Evolutionary conservation across 2,113 vertebrate species (phyloP).

Genomic region (Misgurnus anguillicaudatus): DNA sequence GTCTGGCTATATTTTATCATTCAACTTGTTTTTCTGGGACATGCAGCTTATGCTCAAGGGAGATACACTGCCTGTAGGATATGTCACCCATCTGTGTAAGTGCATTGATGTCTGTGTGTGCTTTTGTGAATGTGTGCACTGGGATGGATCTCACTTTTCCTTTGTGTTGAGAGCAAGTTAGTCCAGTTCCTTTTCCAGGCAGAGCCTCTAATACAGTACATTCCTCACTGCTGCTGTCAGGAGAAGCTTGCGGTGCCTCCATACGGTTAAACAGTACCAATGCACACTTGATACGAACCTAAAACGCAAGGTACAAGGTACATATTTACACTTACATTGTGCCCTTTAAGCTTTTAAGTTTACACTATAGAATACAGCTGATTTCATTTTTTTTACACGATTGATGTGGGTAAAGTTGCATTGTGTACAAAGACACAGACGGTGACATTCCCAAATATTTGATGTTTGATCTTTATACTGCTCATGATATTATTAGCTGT

Average conservation of each 20-base stretch:
- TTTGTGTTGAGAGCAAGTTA: slow-evolving; percentile 84
- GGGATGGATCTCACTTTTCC: slow-evolving; percentile 76
- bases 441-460: too few relatives aligned
- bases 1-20: slow-evolving; percentile 6
- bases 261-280: slow-evolving; percentile 85
- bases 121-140: not conserved
- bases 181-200: slow-evolving; percentile 78
- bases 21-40: slow-evolving; percentile 27
- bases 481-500: too few relatives aligned
- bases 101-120: slow-evolving; percentile 18
- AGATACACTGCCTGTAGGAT: not conserved
- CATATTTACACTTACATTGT: not conserved
- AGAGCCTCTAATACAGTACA: slow-evolving; percentile 87
- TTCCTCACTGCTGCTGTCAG: slow-evolving; percentile 84
- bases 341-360: not conserved
- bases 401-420: too few relatives aligned
- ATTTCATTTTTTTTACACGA: not conserved
- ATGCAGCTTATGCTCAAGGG: slow-evolving; percentile 33
- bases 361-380: not conserved
- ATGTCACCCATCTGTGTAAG: slow-evolving; percentile 17
- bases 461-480: too few relatives aligned
- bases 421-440: too few relatives aligned
- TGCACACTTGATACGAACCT: slow-evolving; percentile 75
- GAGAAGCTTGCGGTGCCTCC: slow-evolving; percentile 85
- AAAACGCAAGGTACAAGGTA: slow-evolving; percentile 68